These are phyloP conservation scores for Dasypolia templi DNA, from an alignment of 2,888 invertebrate species.

Conservation along the genomic window DNA sequence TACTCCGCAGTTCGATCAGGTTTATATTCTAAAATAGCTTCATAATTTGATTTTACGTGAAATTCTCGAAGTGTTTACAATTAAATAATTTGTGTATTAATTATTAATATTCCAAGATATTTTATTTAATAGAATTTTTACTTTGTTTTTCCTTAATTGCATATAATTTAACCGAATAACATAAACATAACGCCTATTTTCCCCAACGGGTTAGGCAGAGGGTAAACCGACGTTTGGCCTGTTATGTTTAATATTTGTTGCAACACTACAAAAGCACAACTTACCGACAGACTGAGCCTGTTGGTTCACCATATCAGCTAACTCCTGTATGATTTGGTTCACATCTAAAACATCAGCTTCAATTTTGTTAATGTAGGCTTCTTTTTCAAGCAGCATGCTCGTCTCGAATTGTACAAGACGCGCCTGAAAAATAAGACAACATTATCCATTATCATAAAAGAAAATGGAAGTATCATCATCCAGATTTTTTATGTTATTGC, in stretches of 20 bases:
- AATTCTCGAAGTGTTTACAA: not conserved
- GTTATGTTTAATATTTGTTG: too few relatives aligned
- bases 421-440: slow-evolving; percentile 74
- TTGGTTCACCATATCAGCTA: slow-evolving; percentile 92
- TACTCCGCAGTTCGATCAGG: too few relatives aligned
- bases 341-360: slow-evolving; percentile 96
- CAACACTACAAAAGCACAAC: slow-evolving; percentile 62
- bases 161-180: not conserved
- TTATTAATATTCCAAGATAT: too few relatives aligned
- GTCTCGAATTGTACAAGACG: slow-evolving; percentile 94
- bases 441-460: not conserved
- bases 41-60: too few relatives aligned
- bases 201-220: not conserved
- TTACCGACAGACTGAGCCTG: slow-evolving; percentile 94
- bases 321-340: slow-evolving; percentile 95
- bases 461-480: too few relatives aligned
- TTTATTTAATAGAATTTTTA: not conserved
- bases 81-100: not conserved
- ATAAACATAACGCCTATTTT: not conserved
- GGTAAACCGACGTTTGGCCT: not conserved
- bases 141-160: not conserved
- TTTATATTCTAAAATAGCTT: too few relatives aligned
- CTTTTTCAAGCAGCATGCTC: slow-evolving; percentile 94
- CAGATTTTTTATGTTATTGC: too few relatives aligned
- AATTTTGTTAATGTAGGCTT: slow-evolving; percentile 94